Percentiles rank a stretch among this genome's conserved stretches.
These are phyloP conservation scores for Crax fasciolata DNA, from an alignment of 2,797 vertebrate genomes.

Conservation along the genomic window DNA sequence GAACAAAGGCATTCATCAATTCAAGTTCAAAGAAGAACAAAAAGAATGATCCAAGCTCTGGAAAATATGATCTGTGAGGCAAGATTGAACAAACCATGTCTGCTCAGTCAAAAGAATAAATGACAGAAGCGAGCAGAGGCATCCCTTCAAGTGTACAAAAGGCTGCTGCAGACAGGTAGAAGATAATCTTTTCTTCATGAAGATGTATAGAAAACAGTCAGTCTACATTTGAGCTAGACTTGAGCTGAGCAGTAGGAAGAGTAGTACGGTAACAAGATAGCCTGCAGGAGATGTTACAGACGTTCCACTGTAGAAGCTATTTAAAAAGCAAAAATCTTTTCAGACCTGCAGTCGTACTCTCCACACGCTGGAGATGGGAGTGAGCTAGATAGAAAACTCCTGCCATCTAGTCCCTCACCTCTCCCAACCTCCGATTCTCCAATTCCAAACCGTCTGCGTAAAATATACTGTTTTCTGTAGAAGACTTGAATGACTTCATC, in stretches of 20 bases:
- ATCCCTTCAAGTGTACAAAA: neutral
- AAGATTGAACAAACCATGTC: accelerated
- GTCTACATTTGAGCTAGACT: neutral
- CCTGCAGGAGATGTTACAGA: neutral
- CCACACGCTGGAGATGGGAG: accelerated
- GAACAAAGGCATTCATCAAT: neutral
- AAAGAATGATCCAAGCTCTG: neutral
- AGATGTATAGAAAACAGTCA: neutral
- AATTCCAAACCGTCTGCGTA: neutral
- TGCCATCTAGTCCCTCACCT: neutral
- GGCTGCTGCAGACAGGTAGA: neutral
- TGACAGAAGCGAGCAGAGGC: neutral
- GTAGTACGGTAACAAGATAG: neutral
- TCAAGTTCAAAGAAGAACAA: neutral
- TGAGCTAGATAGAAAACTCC: neutral
- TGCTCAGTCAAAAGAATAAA: neutral
- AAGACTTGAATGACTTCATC: neutral
- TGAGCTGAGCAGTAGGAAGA: neutral
- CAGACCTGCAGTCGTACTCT: neutral
- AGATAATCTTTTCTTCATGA: neutral
- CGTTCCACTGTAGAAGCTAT: neutral
- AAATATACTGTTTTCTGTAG: neutral
- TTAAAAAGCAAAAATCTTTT: neutral
- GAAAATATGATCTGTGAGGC: neutral
- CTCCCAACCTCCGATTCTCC: neutral